These are phyloP conservation scores for Microchirus variegatus DNA, from an alignment of 2,797 vertebrate species.

Conservation along the genomic window DNA sequence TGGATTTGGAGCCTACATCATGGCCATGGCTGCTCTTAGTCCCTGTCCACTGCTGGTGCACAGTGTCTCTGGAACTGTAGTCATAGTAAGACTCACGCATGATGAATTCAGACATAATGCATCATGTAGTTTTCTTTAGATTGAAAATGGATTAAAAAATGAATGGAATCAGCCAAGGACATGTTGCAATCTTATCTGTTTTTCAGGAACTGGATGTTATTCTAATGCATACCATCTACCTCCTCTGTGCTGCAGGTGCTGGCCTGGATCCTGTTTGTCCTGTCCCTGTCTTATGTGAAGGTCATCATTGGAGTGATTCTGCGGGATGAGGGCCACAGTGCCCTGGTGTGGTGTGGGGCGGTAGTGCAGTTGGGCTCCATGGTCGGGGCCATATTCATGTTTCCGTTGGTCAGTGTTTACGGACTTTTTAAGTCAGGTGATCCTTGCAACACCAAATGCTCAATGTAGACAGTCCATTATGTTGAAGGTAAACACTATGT, in stretches of 20 bases:
- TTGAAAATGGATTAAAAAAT: too few species aligned
- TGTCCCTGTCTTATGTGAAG: conserved; percentile 86
- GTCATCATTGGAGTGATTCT: conserved; percentile 86
- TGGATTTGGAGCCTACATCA: conserved; percentile 83
- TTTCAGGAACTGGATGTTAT: not conserved
- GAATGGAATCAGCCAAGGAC: not conserved
- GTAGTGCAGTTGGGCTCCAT: conserved; percentile 88
- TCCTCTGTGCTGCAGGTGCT: conserved; percentile 74
- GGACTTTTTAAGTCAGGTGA: conserved; percentile 82
- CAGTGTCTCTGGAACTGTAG: conserved; percentile 64
- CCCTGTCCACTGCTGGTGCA: conserved; percentile 84
- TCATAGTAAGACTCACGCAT: conserved; percentile 78
- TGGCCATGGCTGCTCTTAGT: conserved; percentile 83
- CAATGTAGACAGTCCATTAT: conserved; percentile 35
- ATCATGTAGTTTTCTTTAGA: too few species aligned
- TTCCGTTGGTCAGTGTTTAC: conserved; percentile 84
- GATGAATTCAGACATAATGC: too few species aligned
- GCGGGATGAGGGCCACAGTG: conserved; percentile 85
- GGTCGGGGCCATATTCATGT: conserved; percentile 85
- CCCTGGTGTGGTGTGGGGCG: conserved; percentile 88
- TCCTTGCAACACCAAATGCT: conserved; percentile 82
- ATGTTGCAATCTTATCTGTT: not conserved
- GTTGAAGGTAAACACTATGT: conserved; percentile 27
- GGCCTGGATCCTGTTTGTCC: conserved; percentile 84
- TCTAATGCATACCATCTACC: not conserved